Evolutionary conservation across 2,797 vertebrate species (phyloP).

Genomic region (Ctenopoma kingsleyae): DNA sequence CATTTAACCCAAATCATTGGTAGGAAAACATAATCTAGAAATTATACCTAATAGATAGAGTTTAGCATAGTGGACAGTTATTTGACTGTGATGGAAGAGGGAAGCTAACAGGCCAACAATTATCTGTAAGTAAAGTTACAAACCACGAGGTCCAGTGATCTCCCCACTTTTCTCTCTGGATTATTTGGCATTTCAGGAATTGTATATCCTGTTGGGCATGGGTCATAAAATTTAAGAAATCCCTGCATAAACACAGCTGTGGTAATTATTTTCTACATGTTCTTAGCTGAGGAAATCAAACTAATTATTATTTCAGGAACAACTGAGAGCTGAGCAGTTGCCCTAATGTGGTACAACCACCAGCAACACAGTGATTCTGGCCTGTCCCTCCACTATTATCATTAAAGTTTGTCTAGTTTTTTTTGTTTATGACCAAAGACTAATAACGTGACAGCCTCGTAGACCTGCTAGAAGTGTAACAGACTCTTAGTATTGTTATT

Average conservation of each 20-base stretch:
- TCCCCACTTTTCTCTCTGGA: constrained; percentile 30
- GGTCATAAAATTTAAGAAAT: constrained; percentile 45
- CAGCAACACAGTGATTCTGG: no score
- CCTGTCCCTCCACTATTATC: neutral
- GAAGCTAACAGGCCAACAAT: constrained; percentile 28
- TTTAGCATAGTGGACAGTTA: constrained; percentile 1
- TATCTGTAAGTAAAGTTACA: constrained; percentile 15
- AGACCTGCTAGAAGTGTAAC: neutral
- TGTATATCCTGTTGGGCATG: constrained; percentile 35
- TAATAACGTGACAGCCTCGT: no score
- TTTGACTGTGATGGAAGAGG: constrained; percentile 11
- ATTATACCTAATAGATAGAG: constrained; percentile 1
- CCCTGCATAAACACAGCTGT: constrained; percentile 37
- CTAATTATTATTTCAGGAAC: constrained; percentile 6
- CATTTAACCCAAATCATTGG: neutral
- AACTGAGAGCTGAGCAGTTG: neutral
- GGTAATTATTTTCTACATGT: constrained; percentile 19
- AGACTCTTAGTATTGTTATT: neutral
- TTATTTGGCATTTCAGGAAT: constrained; percentile 28
- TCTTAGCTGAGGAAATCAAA: constrained; percentile 18
- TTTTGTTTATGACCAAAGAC: neutral
- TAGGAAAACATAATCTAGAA: constrained; percentile 11
- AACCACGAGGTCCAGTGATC: constrained; percentile 5
- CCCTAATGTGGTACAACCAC: neutral
- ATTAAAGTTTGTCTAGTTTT: neutral